Evolutionary conservation across 2,797 vertebrate genomes (phyloP).

Genomic region (Scleropages formosus): DNA sequence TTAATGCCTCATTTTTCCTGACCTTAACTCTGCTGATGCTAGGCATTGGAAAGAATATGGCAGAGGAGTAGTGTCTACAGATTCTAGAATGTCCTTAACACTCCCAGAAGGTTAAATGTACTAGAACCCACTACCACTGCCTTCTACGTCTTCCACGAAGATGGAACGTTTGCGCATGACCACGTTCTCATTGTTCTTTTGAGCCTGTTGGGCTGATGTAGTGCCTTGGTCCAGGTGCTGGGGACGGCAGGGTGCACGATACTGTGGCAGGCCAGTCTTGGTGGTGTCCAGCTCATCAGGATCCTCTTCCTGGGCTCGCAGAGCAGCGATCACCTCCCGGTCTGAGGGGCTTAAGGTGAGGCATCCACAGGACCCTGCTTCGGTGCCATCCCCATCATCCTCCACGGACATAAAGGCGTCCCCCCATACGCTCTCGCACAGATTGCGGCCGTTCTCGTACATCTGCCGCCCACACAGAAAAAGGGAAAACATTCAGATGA

Average conservation of each 20-base stretch:
- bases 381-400: slow-evolving; percentile 49
- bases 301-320: slow-evolving; percentile 65
- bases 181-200: slow-evolving; percentile 46
- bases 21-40: slow-evolving; percentile 6
- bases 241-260: slow-evolving; percentile 58
- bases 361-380: slow-evolving; percentile 65
- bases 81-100: background rate
- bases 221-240: background rate
- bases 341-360: slow-evolving; percentile 70
- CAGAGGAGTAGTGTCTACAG: background rate
- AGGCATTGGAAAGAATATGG: background rate
- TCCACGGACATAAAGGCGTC: slow-evolving; percentile 69
- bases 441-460: slow-evolving; percentile 72
- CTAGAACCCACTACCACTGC: slow-evolving; percentile 79
- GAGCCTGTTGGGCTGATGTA: slow-evolving; percentile 43
- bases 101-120: background rate
- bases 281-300: slow-evolving; percentile 71
- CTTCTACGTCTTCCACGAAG: slow-evolving; percentile 62
- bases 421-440: slow-evolving; percentile 76
- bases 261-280: slow-evolving; percentile 65
- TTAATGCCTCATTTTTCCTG: background rate
- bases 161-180: slow-evolving; percentile 63
- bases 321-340: slow-evolving; percentile 65
- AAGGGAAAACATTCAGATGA: background rate
- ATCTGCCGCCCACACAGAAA: slow-evolving; percentile 61